A percentile compares a stretch with the other conserved stretches of the same genome.
Evolutionary conservation across 2,888 invertebrate genomes (phyloP).

Genomic region (Mesodorylaimus sp.): DNA sequence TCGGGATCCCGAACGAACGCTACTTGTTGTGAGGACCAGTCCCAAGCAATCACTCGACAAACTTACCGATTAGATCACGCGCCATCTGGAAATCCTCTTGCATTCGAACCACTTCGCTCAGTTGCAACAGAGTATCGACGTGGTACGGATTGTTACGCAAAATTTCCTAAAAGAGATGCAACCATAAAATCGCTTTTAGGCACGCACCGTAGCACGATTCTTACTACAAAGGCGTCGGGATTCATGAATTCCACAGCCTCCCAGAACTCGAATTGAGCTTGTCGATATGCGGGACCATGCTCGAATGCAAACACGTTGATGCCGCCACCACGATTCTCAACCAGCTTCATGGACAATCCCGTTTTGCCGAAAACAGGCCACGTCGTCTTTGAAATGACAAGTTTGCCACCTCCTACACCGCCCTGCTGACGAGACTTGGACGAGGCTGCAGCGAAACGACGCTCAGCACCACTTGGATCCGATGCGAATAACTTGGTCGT

Average conservation of each 20-base stretch:
- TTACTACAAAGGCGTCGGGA: slow-evolving; percentile 54
- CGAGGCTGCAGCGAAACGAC: background rate
- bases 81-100: slow-evolving; percentile 60
- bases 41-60: no score
- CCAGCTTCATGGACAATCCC: slow-evolving; percentile 50
- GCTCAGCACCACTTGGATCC: slow-evolving; percentile 34
- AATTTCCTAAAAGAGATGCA: slow-evolving; percentile 39
- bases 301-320: slow-evolving; percentile 50
- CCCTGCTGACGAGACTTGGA: background rate
- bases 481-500: slow-evolving; percentile 54
- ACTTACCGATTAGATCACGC: slow-evolving; percentile 48
- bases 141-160: slow-evolving; percentile 57
- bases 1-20: no score
- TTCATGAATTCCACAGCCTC: slow-evolving; percentile 58
- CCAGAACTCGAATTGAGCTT: slow-evolving; percentile 52
- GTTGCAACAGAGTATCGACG: slow-evolving; percentile 56
- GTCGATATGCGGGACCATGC: slow-evolving; percentile 53
- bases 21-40: no score
- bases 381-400: slow-evolving; percentile 49
- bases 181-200: background rate
- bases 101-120: slow-evolving; percentile 57
- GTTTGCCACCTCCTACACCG: slow-evolving; percentile 15
- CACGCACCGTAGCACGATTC: no score
- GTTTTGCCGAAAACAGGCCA: slow-evolving; percentile 43
- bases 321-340: slow-evolving; percentile 39